Evolutionary conservation across 2,113 vertebrate genomes (phyloP).

Genomic region (Ariopsis seemanni): DNA sequence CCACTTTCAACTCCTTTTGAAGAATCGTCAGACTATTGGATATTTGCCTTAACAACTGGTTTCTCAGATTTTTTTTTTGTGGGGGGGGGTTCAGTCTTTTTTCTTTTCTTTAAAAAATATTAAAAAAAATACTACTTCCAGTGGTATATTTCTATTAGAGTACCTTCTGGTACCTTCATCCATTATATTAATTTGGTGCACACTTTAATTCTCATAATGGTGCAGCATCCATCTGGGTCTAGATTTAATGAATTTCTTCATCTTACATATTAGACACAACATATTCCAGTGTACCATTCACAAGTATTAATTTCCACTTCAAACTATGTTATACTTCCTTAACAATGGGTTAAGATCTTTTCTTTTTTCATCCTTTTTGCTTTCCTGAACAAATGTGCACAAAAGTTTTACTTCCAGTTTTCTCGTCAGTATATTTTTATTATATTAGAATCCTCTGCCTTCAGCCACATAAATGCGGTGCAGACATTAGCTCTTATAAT

Average conservation of each 20-base stretch:
- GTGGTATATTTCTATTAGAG: not conserved
- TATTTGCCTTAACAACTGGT: not conserved
- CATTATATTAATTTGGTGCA: not conserved
- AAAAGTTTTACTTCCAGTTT: not conserved
- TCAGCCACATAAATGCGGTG: not conserved
- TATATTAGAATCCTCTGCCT: not conserved
- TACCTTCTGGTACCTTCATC: not conserved
- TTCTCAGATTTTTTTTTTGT: not conserved
- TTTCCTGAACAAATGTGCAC: not conserved
- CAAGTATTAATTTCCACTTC: not conserved
- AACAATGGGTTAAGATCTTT: not conserved
- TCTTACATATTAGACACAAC: not conserved
- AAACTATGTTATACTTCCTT: not conserved
- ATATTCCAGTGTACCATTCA: not conserved
- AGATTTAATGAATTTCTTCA: not conserved
- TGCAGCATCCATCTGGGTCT: not conserved
- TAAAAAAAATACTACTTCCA: not conserved
- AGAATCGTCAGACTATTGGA: not conserved
- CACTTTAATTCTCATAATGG: not conserved
- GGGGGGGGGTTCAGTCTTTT: not conserved
- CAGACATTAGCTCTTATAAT: not conserved
- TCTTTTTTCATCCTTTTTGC: not conserved
- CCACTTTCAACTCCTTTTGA: not conserved
- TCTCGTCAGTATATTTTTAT: not conserved
- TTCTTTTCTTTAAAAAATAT: not conserved